Conservation (phyloP, 2,888 invertebrate species). For the Sycophila texana region DNA sequence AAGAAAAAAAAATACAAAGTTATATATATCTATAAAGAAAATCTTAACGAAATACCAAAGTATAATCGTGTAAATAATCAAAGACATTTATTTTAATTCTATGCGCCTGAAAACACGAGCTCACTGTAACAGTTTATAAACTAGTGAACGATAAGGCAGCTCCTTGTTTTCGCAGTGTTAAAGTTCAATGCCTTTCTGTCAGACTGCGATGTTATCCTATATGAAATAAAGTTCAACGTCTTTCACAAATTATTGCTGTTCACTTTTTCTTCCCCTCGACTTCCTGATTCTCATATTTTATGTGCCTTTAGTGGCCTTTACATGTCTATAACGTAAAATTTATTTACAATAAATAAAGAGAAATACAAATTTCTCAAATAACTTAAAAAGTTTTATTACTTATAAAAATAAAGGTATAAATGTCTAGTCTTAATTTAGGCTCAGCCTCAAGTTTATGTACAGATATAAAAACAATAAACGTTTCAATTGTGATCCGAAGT, state of each 20-base stretch:
- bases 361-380: neutral
- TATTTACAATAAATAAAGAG: neutral
- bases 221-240: slow-evolving; percentile 69
- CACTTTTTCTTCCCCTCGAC: neutral
- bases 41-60: slow-evolving; percentile 65
- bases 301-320: neutral
- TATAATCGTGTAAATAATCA: slow-evolving; percentile 61
- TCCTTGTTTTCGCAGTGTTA: slow-evolving; percentile 62
- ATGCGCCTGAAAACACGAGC: slow-evolving; percentile 59
- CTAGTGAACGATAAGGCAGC: slow-evolving; percentile 57
- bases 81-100: slow-evolving; percentile 68
- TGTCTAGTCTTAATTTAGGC: slow-evolving; percentile 11
- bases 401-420: slow-evolving; percentile 27
- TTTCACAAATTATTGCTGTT: slow-evolving; percentile 61
- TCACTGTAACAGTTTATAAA: slow-evolving; percentile 66
- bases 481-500: slow-evolving; percentile 28
- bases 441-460: slow-evolving; percentile 25
- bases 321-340: neutral
- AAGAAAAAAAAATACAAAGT: slow-evolving; percentile 25
- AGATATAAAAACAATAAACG: slow-evolving; percentile 12
- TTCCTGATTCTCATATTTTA: neutral
- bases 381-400: slow-evolving; percentile 29
- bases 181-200: slow-evolving; percentile 60
- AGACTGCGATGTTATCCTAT: slow-evolving; percentile 66
- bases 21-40: slow-evolving; percentile 51